Evolutionary conservation across 1,140 invertebrate species (phyloP).

Genomic region (Nymphalis io): DNA sequence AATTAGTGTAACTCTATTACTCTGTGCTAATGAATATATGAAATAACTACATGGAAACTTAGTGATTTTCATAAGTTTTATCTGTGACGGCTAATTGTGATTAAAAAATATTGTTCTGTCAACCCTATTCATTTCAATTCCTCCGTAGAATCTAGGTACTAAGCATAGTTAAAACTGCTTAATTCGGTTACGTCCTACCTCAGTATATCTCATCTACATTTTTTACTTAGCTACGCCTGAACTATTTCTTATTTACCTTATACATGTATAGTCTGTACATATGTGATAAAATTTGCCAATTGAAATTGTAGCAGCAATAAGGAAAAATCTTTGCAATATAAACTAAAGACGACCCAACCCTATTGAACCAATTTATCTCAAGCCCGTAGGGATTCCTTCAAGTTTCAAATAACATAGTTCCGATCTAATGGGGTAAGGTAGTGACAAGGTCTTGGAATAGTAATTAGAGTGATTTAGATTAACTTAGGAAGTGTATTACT

Average conservation of each 20-base stretch:
- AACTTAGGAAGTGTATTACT: background rate
- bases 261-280: no score
- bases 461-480: background rate
- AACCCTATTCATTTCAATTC: background rate
- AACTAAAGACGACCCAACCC: background rate
- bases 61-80: no score
- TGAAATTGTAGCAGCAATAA: no score
- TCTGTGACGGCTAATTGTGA: no score
- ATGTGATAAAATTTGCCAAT: no score
- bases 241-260: no score
- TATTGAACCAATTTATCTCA: background rate
- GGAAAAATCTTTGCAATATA: no score
- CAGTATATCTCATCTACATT: no score
- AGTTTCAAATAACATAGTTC: background rate
- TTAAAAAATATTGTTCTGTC: background rate
- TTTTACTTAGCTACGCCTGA: no score
- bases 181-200: slow-evolving; percentile 1
- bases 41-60: no score
- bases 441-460: slow-evolving; percentile 5
- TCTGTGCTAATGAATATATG: no score
- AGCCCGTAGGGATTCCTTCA: background rate
- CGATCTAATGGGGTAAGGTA: background rate
- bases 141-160: background rate
- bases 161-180: background rate
- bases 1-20: no score